phyloP scores from a whole-genome alignment of 2,888 invertebrate genomes.

The Dastarcus helophoroides region DNA sequence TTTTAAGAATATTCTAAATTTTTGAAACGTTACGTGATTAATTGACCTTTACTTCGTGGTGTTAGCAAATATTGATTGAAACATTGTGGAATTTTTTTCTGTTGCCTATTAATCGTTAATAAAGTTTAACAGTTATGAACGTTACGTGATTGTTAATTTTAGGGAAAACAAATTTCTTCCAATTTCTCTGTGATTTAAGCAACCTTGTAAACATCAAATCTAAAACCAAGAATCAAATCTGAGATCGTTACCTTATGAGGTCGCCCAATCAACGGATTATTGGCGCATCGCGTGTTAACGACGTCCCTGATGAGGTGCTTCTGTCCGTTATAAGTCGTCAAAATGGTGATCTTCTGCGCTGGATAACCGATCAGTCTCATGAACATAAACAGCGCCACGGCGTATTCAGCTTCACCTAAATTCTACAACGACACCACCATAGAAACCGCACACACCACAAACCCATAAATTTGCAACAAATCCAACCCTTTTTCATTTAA shows the following conservation, averaged over 20 bases:
- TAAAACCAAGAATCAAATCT: slow-evolving; percentile 4
- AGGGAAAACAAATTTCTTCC: no score
- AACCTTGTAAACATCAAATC: no score
- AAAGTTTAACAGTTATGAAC: no score
- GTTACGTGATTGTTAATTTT: no score
- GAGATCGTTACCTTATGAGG: slow-evolving; percentile 62
- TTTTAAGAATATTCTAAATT: no score
- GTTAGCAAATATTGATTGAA: no score
- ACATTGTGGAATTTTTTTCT: no score
- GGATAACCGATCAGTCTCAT: slow-evolving; percentile 97
- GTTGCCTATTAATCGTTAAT: no score
- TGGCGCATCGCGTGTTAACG: slow-evolving; percentile 82
- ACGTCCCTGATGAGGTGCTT: slow-evolving; percentile 96
- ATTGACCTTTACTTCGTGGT: no score
- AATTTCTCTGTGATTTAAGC: no score
- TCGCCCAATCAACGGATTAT: slow-evolving; percentile 87
- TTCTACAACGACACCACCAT: slow-evolving; percentile 43
- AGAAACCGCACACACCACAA: no score
- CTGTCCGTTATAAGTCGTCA: slow-evolving; percentile 99
- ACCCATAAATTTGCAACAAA: neutral
- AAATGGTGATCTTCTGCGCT: slow-evolving; percentile 89
- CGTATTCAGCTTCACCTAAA: slow-evolving; percentile 84
- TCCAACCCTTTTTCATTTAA: slow-evolving; percentile 1
- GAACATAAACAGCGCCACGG: slow-evolving; percentile 96
- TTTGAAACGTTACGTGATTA: no score